Conservation (phyloP, 2,888 invertebrate genomes). For the Sarcophaga subvicina region DNA sequence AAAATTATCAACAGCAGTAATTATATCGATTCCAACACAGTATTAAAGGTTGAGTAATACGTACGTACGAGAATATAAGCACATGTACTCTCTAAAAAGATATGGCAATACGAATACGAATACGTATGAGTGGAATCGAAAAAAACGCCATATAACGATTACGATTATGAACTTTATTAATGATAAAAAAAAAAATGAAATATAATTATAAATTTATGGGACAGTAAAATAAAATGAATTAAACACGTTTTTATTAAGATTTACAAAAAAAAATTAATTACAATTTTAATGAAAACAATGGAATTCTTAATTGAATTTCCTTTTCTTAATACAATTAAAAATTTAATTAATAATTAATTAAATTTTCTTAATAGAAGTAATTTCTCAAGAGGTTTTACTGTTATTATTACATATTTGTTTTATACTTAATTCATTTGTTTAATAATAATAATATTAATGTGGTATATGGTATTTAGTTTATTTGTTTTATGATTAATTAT, state of each 20-base stretch:
- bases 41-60: slow-evolving; percentile 20
- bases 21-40: background rate
- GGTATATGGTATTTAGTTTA: background rate
- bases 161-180: background rate
- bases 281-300: background rate
- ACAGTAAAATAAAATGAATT: too few species aligned
- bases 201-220: slow-evolving; percentile 26
- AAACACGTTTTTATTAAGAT: slow-evolving; percentile 21
- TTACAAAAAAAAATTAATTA: background rate
- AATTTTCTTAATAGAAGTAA: too few species aligned
- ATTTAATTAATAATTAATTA: too few species aligned
- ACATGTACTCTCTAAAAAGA: background rate
- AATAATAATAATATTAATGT: background rate
- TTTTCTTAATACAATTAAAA: too few species aligned
- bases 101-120: background rate
- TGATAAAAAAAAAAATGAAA: background rate
- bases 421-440: background rate
- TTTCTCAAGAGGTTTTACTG: background rate
- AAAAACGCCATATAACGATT: slow-evolving; percentile 39
- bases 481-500: slow-evolving; percentile 33
- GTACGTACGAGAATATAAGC: background rate
- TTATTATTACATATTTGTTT: slow-evolving; percentile 2
- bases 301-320: background rate
- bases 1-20: slow-evolving; percentile 44
- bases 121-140: background rate